Evolutionary conservation across 2,797 vertebrate genomes (phyloP), one percentile per base, ranked within the genome.

Genomic region (Babyrousa celebensis): DNA sequence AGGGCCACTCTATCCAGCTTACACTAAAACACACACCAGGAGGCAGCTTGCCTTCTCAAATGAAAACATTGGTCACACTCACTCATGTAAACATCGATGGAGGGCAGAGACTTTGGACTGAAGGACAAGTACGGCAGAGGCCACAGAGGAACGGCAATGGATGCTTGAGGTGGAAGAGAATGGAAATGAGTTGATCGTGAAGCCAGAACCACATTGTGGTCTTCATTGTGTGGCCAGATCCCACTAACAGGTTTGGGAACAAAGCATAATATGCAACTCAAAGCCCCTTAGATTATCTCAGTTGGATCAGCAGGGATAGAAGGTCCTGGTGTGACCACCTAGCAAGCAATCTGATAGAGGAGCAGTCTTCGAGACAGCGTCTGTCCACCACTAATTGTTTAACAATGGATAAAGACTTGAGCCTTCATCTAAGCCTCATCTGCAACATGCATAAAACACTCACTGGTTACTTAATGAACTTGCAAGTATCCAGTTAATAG

Each of bases 21-120:
- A 1, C 77, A 82, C 89, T 96, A 96, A 96, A 91, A 94, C 88
- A 97, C 94, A 88, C 94, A 97, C 77, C 94, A 86, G 96, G 92
- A 97, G 65, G 91, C 71, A 96, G 65, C 71, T 93, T 97, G 94
- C 91, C 87, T 97, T 96, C 85, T 95, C 96, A 97, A 97, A 98
- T 96, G 95, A 97, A 98, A 97, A 98, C 92, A 97, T 97, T 98
- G 97, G 71, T 98, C 97, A 97, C 93, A 95, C 83, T 85, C 54
- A 0, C 58, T 97, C 96, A 96, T 96, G 95, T 77, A 94, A 91
- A 86, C 97, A 95, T 96, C 65, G 72, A 97, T 96, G 95, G 91
- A 96, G 43, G 52, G 6, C 78, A 91, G 95, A 96, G 75, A 74
- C 79, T 96, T 92, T 95, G 93, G 94, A 97, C 98, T 97, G 95